Evolutionary conservation across 2,797 vertebrate genomes (phyloP).

Genomic region (Cirrhinus mrigala): DNA sequence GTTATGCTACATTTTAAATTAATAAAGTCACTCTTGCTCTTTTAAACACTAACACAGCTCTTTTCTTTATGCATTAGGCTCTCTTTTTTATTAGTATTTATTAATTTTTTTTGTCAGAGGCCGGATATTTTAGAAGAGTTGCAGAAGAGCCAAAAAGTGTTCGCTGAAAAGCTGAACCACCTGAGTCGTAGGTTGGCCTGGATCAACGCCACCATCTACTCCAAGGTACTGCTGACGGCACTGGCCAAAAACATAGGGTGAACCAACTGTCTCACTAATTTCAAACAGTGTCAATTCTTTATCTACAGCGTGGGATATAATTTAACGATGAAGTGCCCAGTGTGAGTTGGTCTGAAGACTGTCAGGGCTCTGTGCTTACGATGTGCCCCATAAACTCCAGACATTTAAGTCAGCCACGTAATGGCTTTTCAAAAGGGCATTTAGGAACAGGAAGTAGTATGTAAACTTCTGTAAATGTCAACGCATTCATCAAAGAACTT

Average conservation of each 20-base stretch:
- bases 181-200: slow-evolving; percentile 94
- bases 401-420: slow-evolving; percentile 33
- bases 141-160: slow-evolving; percentile 95
- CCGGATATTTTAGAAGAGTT: slow-evolving; percentile 92
- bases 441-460: not conserved
- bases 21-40: not conserved
- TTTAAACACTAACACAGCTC: no score
- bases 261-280: slow-evolving; percentile 9
- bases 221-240: slow-evolving; percentile 82
- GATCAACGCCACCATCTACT: slow-evolving; percentile 98
- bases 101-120: slow-evolving; percentile 77
- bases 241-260: not conserved
- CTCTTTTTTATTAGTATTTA: not conserved
- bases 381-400: slow-evolving; percentile 1
- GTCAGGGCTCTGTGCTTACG: not conserved
- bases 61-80: not conserved
- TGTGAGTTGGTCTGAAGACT: not conserved
- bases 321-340: not conserved
- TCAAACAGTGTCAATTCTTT: not conserved
- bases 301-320: not conserved
- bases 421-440: not conserved
- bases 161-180: slow-evolving; percentile 96
- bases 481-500: slow-evolving; percentile 16
- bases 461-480: slow-evolving; percentile 21
- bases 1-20: not conserved